Base-by-base conservation (phyloP, 2,113 vertebrate species). In the Lepus timidus region DNA sequence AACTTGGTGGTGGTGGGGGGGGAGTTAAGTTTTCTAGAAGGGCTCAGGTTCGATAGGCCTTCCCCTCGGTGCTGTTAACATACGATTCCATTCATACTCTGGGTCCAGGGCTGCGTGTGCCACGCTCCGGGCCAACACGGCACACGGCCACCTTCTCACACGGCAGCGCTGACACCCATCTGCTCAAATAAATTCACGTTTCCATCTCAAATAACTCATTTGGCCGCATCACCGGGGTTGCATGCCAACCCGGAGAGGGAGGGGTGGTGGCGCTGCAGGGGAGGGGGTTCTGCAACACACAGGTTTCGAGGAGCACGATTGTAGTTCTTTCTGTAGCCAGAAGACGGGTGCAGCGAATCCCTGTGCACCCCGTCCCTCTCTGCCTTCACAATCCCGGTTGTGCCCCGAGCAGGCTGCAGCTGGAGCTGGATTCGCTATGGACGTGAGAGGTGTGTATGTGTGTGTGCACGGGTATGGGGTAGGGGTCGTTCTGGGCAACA, bases 151-250 rank as follows among this genome's bases (percentile, higher is more conserved):
- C 97, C 96, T 97, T 95, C 88, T 88, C n/a, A 82, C 95, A 19
- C 96, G 95, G 97, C 96, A 83, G 93, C 81, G 93, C 23, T 92
- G 96, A 97, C 95, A 94, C 96, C 97, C 97, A 97, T 97, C 97
- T 97, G 97, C 95, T 97, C 96, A 85, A 85, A 96, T 96, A 96
- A 96, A 97, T 96, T 94, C 96, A 97, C 97, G 96, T 95, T 97
- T 96, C 96, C 96, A 97, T 97, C 97, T 97, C 97, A 97, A 94
- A 96, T 97, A 97, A 96, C 96, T 97, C 97, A 97, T 96, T 97
- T 97, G 97, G 97, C 96, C 96, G 88, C 81, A 96, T 92, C 97
- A 82, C 90, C 78, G 65, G 94, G 96, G 96, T 95, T 95, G 95
- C 76, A 33, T 1, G 96, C 96, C 97, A 97, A 87, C 87, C 89